Base-by-base conservation (phyloP, 2,888 invertebrate species). In the Diadromus collaris region DNA sequence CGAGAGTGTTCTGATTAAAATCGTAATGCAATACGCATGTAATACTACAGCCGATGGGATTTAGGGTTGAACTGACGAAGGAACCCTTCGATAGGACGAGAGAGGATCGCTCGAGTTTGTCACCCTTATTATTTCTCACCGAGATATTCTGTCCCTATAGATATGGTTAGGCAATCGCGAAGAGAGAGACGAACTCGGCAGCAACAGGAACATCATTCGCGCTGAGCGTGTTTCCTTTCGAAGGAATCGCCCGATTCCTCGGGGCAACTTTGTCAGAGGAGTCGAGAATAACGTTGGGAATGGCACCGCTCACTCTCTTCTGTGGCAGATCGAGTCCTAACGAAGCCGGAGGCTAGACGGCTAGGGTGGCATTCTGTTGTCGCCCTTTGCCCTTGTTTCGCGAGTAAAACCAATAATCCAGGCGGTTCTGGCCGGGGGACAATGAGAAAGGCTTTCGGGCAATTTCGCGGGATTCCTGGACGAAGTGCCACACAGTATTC, bases 1-100 rank as follows among this genome's bases (percentile, higher is more conserved):
- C 72, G 75, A 58, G 67, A 73, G 60, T n/a, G n/a, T 77, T 73
- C 85, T 86, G 88, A 89, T 90, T 89, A 88, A 88, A 88, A 89
- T 88, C 88, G 89, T 89, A 89, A 90, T 89, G 89, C 89, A 89
- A 89, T 89, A 89, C 85, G 87, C 88, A 85, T 89, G 88, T 88
- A 87, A 84, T 83, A 84, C 83, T 81, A 83, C 81, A 83, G 81
- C 83, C 80, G 81, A 80, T 79, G 79, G 82, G 56, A 29, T 41
- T 46, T 54, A 71, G 68, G 38, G 34, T 29, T 46, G 70, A 48
- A 24, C 58, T 56, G 41, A 32, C 34, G 56, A 29, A 16, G 48
- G 70, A 83, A 82, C 78, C 80, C 81, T 64, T 71, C 79, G 63
- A 63, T 58, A 63, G 51, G 41, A 75, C 29, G 56, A 54, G 70